Base-by-base conservation (phyloP, 2,888 invertebrate species). In the Euzophera pinguis region DNA sequence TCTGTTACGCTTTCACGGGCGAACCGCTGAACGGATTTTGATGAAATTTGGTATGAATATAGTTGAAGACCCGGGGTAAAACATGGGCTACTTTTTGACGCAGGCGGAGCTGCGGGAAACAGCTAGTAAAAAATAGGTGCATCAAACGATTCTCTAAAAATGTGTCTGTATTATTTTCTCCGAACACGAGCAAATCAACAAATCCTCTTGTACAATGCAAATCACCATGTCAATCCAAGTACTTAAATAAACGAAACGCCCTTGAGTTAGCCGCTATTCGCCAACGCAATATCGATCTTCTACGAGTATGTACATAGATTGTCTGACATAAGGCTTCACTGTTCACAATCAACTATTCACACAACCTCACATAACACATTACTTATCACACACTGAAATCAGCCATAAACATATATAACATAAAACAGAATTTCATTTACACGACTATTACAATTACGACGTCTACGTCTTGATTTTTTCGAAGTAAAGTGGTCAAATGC, bases 201-300 rank as follows among this genome's bases (percentile, higher is more conserved):
- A 39, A 29, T n/a, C 49, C 13, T 22, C n/a, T 13, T 1, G 9
- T 50, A 58, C 59, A 60, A 60, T 62, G 60, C 64, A 64, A 65
- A 72, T 56, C 43, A 8, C 22, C 29, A 22, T 58, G 57, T 63
- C 60, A 62, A 66, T 64, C 63, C 57, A 59, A 59, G 53, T 54
- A 51, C 51, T 55, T 50, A 51, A 67, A 70, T 68, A 73, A 75
- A 73, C 70, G 52, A 52, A 45, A 53, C 67, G 79, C 73, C 87
- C 86, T 87, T 86, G 85, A 78, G 71, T 62, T 57, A 60, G 39
- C 57, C 60, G 68, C 71, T 71, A 84, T 84, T 83, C 84, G 79
- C 80, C 79, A 77, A 80, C 84, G 78, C 78, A 69, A 64, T 85
- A 87, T 87, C 84, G 86, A 87, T 86, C 86, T 84, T 82, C 73